Conservation (phyloP, 2,888 invertebrate genomes). For the Macrosoma leucophasiata region DNA sequence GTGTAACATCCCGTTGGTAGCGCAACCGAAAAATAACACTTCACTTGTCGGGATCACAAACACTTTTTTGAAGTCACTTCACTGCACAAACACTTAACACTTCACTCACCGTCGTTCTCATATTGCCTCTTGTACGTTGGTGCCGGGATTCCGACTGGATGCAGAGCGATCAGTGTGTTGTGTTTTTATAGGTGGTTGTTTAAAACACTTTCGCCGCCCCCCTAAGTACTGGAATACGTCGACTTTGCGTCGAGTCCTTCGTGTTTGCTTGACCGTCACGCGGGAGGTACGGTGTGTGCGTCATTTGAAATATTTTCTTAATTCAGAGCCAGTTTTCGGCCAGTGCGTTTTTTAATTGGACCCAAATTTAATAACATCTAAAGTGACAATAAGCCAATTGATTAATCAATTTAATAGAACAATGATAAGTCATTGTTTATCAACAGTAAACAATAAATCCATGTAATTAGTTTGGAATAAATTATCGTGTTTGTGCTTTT, state of each 20-base stretch:
- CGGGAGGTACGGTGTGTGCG: slow-evolving; percentile 55
- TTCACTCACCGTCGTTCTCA: slow-evolving; percentile 69
- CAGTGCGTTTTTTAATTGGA: too few relatives aligned
- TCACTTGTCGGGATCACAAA: slow-evolving; percentile 29
- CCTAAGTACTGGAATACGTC: slow-evolving; percentile 48
- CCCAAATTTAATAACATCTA: too few relatives aligned
- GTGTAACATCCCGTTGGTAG: slow-evolving; percentile 39
- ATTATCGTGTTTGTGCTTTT: too few relatives aligned
- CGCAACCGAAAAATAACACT: slow-evolving; percentile 17
- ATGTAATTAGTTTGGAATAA: too few relatives aligned
- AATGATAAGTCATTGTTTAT: too few relatives aligned
- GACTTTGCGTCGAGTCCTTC: slow-evolving; percentile 55
- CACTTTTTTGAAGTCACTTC: slow-evolving; percentile 68
- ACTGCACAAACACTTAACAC: slow-evolving; percentile 33
- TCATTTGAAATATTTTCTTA: slow-evolving; percentile 26
- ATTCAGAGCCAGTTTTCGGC: too few relatives aligned
- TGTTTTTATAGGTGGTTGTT: slow-evolving; percentile 73
- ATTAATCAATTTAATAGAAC: too few relatives aligned
- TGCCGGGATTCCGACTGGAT: slow-evolving; percentile 72
- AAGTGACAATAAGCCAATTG: too few relatives aligned
- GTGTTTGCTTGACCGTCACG: slow-evolving; percentile 49
- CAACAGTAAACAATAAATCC: too few relatives aligned
- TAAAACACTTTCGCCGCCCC: slow-evolving; percentile 71
- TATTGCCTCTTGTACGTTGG: slow-evolving; percentile 66
- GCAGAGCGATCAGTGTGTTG: slow-evolving; percentile 49